Conservation (phyloP, 2,113 vertebrate species). For the Arizona elegans region DNA sequence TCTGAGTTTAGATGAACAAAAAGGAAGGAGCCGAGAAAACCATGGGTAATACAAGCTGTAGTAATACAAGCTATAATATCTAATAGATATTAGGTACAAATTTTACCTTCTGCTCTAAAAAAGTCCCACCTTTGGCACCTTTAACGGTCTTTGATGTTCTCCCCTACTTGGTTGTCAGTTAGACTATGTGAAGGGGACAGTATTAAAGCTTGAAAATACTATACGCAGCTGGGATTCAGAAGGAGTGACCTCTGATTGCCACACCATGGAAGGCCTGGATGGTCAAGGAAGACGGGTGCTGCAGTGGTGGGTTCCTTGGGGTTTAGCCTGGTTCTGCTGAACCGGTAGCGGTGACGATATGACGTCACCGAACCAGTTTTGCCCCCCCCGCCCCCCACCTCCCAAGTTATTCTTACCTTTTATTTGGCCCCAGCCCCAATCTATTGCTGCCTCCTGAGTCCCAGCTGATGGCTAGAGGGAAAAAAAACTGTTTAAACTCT, state of each 20-base stretch:
- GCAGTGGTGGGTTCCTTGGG: too few species aligned
- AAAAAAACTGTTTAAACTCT: too few species aligned
- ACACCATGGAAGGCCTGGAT: background rate
- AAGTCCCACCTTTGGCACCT: background rate
- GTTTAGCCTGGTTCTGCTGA: too few species aligned
- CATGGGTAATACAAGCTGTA: background rate
- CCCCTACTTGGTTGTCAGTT: background rate
- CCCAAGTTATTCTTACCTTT: too few species aligned
- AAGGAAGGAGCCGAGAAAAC: background rate
- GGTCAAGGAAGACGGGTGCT: background rate
- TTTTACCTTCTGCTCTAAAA: background rate
- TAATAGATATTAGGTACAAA: background rate
- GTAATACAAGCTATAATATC: background rate
- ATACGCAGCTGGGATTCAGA: background rate
- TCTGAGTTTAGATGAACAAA: background rate
- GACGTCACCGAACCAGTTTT: too few species aligned
- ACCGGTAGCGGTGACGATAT: too few species aligned
- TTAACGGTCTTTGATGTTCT: background rate
- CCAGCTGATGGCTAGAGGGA: too few species aligned
- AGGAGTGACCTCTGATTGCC: background rate
- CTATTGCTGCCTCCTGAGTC: too few species aligned
- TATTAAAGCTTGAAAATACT: background rate
- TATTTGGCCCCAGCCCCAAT: too few species aligned
- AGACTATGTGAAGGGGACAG: background rate
- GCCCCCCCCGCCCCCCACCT: too few species aligned